phyloP scores from a whole-genome alignment of 2,113 vertebrate species.

The Cebus imitator region DNA sequence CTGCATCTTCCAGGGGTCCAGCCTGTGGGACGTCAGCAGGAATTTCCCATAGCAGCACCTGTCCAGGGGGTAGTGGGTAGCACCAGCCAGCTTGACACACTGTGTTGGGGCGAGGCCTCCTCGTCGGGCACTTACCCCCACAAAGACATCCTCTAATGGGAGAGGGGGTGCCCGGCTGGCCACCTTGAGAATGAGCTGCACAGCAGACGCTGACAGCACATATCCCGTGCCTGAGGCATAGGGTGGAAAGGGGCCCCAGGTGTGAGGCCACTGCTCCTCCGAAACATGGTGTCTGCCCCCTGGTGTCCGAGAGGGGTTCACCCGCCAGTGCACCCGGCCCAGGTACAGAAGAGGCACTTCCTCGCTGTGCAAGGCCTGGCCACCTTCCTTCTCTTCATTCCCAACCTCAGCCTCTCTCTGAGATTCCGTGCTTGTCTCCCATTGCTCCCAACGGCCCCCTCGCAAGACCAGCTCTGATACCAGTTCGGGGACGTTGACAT shows the following conservation, averaged over 20 bases:
- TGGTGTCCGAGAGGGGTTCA: constrained; percentile 83
- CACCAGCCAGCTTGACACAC: constrained; percentile 87
- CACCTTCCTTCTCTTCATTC: too few relatives aligned
- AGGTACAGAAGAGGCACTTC: constrained; percentile 83
- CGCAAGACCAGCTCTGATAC: constrained; percentile 66
- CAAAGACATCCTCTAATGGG: constrained; percentile 90
- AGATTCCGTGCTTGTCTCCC: neutral
- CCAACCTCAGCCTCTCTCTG: neutral
- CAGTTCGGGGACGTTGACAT: constrained; percentile 88
- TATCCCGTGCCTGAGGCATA: constrained; percentile 94
- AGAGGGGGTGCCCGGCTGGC: constrained; percentile 80
- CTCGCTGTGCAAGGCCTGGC: neutral
- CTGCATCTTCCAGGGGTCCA: constrained; percentile 85
- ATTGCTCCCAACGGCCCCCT: constrained; percentile 18
- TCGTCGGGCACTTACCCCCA: constrained; percentile 87
- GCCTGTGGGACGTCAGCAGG: constrained; percentile 88
- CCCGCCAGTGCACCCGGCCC: constrained; percentile 88
- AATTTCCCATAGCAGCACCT: constrained; percentile 90
- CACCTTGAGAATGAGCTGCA: constrained; percentile 85
- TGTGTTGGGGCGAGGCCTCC: constrained; percentile 89
- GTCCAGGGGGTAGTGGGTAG: constrained; percentile 84
- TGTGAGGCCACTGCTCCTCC: constrained; percentile 76
- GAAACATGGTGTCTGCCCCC: constrained; percentile 86
- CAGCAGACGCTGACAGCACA: constrained; percentile 86
- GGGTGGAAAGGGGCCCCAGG: constrained; percentile 85